Base-by-base conservation (phyloP, 2,888 invertebrate genomes). In the Lasioglossum figueresi region DNA sequence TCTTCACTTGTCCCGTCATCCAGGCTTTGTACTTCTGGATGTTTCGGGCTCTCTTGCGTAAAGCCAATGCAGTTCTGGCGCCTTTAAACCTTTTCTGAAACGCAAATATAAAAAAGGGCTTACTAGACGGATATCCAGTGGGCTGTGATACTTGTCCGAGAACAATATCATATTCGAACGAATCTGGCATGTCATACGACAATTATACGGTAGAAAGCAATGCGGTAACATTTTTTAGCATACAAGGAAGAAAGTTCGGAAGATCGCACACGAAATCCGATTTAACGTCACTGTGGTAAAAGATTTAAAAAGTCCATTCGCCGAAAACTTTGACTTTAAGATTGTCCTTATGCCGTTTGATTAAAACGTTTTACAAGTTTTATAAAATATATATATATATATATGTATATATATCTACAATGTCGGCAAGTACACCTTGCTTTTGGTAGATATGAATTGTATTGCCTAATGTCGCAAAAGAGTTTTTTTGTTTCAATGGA, bases 71-170 rank as follows among this genome's bases (percentile, higher is more conserved):
- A 76, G 84, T 82, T 89, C 85, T 75, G 87, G 86, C 31, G 84
- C 81, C 84, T 87, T 88, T 91, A 90, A 90, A 91, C 85, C 83
- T 88, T 79, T 84, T 89, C 93, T 93, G 92, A 90, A 93, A 93
- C 84, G 88, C 84, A 93, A 86, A 92, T 89, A 92, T 86, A 91
- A 90, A 86, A 88, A 85, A 85, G 82, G 83, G 34, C 86, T 91
- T 91, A 91, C 84, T 88, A 89, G 88, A 83, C 71, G 48, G 79
- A 84, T 82, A 86, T 83, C 84, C 84, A 66, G 74, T 63, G 66
- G 76, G 84, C 78, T 43, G 74, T 77, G 71, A 68, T 83, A 85
- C 80, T 88, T 66, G 84, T 85, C 86, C 87, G 79, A 82, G 79
- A 86, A 85, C 79, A 81, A 86, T 86, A 85, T 86, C 86, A 85